Percentiles rank a stretch among this genome's conserved stretches.
Evolutionary conservation across 2,113 vertebrate species (phyloP).

Genomic region (Charina bottae): DNA sequence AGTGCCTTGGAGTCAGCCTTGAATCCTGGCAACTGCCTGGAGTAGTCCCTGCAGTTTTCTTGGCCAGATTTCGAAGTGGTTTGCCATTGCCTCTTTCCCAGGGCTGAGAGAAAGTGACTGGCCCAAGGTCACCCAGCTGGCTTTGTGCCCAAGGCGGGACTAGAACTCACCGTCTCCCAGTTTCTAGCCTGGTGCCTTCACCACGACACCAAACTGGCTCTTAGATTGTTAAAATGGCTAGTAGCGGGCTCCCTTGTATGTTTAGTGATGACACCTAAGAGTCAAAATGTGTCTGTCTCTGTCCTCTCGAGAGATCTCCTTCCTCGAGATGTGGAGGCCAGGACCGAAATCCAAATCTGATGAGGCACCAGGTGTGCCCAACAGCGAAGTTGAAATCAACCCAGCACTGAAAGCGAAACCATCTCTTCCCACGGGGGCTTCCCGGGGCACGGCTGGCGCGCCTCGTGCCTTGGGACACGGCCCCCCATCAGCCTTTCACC

Average conservation of each 20-base stretch:
- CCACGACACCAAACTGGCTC: background rate
- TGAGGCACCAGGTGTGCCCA: no score
- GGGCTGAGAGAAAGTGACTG: background rate
- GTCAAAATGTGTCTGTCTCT: no score
- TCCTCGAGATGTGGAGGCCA: no score
- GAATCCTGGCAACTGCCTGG: no score
- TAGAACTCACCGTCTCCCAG: background rate
- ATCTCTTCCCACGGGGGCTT: background rate
- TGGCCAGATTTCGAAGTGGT: background rate
- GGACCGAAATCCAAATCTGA: no score
- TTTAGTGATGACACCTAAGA: no score
- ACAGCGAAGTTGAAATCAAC: no score
- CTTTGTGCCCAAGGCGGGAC: background rate
- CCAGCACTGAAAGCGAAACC: background rate
- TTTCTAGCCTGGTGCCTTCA: background rate
- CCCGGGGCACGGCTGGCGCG: background rate
- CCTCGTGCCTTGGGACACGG: background rate
- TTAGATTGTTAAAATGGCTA: no score
- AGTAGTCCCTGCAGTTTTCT: no score
- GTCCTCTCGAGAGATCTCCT: no score
- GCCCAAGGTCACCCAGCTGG: background rate
- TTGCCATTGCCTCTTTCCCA: background rate
- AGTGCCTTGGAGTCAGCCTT: no score
- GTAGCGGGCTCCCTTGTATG: no score
- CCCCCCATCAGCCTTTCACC: background rate